Conservation (phyloP, 1,140 invertebrate genomes). For the Eufriesea mexicana region DNA sequence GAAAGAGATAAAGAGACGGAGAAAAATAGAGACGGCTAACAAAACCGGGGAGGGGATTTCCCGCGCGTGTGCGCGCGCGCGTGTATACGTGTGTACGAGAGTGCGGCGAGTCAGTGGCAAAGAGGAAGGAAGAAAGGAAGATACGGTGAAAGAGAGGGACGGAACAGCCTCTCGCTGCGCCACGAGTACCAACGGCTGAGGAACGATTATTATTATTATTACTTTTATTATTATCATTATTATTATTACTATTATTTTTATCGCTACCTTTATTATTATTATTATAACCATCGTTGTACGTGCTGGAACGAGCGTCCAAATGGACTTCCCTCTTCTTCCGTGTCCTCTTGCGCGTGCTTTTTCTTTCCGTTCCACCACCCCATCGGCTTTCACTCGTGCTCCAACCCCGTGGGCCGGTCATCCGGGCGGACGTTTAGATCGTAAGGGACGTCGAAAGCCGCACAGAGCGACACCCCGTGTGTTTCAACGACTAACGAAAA, state of each 20-base stretch:
- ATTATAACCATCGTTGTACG: neutral
- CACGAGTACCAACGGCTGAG: neutral
- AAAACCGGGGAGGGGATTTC: neutral
- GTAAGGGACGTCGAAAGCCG: neutral
- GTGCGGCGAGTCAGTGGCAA: neutral
- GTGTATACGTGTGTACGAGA: neutral
- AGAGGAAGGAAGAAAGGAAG: neutral
- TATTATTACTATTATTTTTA: constrained; percentile 34
- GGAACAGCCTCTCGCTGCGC: neutral
- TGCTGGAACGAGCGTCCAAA: constrained; percentile 4
- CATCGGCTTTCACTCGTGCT: neutral
- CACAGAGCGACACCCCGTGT: neutral
- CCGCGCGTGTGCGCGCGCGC: too few relatives aligned
- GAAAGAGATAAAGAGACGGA: too few relatives aligned
- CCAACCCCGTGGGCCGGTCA: neutral
- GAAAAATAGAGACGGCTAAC: too few relatives aligned
- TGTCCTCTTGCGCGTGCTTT: neutral
- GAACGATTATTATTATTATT: constrained; percentile 32
- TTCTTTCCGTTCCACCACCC: neutral
- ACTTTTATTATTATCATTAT: constrained; percentile 36
- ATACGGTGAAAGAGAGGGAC: neutral
- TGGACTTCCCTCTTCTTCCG: constrained; percentile 33
- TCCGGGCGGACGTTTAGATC: neutral
- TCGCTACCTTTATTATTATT: constrained; percentile 27
- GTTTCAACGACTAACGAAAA: neutral